Conservation (phyloP, 2,888 invertebrate species). For the Acronicta psi region DNA sequence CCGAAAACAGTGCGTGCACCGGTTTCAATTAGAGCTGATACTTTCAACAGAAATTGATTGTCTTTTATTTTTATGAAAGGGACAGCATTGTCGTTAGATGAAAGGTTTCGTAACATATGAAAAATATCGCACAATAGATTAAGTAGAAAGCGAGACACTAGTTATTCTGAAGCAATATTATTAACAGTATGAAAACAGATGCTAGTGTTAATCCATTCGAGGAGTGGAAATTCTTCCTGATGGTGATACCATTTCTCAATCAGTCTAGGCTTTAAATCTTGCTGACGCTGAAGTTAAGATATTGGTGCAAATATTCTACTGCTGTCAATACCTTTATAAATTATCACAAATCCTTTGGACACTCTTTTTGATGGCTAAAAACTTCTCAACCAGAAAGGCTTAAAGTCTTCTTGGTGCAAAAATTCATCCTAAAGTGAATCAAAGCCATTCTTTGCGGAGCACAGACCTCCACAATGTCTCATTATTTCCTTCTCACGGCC, state of each 20-base stretch:
- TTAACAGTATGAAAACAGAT: no score
- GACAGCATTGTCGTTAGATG: background rate
- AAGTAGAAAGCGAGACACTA: background rate
- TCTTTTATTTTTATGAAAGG: constrained; percentile 33
- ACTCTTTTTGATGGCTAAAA: no score
- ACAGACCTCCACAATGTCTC: constrained; percentile 60
- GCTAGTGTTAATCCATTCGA: no score
- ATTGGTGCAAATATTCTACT: background rate
- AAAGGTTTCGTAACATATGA: constrained; percentile 19
- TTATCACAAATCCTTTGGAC: no score
- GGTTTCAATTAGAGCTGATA: constrained; percentile 10
- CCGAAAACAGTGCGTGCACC: constrained; percentile 20
- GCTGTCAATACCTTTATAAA: no score
- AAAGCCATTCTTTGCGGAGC: constrained; percentile 9
- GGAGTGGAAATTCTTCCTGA: no score
- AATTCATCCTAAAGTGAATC: background rate
- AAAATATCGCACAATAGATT: background rate
- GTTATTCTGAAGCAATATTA: no score
- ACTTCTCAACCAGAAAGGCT: no score
- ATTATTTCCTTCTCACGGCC: constrained; percentile 75
- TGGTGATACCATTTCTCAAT: no score
- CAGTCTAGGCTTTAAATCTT: no score
- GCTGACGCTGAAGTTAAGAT: background rate
- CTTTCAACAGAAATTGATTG: constrained; percentile 25
- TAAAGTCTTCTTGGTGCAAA: no score